phyloP scores from a whole-genome alignment of 2,113 vertebrate species.

The Strigops habroptila region DNA sequence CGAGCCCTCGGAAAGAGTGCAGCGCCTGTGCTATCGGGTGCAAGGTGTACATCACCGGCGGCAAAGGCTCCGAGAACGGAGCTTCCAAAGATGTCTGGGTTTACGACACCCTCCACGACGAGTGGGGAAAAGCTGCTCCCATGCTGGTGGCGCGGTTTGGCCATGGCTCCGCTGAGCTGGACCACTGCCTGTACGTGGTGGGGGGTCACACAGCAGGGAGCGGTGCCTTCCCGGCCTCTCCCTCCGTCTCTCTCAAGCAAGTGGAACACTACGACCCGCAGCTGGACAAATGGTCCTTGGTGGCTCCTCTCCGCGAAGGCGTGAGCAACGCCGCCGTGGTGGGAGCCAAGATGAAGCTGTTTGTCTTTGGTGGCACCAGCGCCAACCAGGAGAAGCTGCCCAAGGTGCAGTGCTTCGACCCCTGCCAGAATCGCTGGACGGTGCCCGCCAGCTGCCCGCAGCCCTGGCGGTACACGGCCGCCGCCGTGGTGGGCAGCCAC shows the following conservation, averaged over 20 bases:
- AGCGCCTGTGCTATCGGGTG: conserved; percentile 82
- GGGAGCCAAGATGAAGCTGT: conserved; percentile 81
- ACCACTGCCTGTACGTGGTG: conserved; percentile 81
- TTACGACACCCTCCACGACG: conserved; percentile 81
- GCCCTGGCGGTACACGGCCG: conserved; percentile 82
- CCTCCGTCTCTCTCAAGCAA: conserved; percentile 81
- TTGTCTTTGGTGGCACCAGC: conserved; percentile 82
- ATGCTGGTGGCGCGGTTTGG: conserved; percentile 84
- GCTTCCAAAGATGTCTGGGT: conserved; percentile 83
- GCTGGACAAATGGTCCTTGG: conserved; percentile 84
- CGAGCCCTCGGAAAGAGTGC: conserved; percentile 82
- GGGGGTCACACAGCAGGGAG: conserved; percentile 80
- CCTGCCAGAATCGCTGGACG: conserved; percentile 80
- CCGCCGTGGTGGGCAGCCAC: conserved; percentile 79
- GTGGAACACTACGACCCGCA: conserved; percentile 83
- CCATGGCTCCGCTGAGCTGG: conserved; percentile 80
- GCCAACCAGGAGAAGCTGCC: conserved; percentile 83
- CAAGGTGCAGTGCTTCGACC: conserved; percentile 83
- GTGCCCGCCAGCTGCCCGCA: conserved; percentile 81
- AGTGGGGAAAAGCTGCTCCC: conserved; percentile 82
- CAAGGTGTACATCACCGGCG: conserved; percentile 82
- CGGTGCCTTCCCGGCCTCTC: conserved; percentile 79
- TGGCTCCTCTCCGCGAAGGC: conserved; percentile 80
- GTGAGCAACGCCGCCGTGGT: conserved; percentile 82
- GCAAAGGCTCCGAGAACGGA: conserved; percentile 79